Conservation (phyloP, 2,797 vertebrate genomes). For the Glossophaga mutica region DNA sequence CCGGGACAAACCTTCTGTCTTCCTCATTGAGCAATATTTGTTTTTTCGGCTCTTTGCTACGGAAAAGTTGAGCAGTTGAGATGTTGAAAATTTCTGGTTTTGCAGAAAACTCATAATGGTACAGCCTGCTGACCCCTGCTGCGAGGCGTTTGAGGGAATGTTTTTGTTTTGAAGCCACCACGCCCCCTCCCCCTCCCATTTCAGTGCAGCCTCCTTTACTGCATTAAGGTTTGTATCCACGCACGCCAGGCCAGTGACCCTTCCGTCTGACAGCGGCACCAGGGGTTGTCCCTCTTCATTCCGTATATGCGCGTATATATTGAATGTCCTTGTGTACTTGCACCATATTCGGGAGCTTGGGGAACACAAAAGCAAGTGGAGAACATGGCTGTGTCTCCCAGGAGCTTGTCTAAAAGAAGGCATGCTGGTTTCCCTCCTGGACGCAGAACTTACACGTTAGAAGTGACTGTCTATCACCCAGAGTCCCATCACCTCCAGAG, state of each 20-base stretch:
- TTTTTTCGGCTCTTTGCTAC: neutral
- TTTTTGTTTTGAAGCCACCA: neutral
- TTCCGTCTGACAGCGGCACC: neutral
- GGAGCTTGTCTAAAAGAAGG: neutral
- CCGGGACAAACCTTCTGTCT: neutral
- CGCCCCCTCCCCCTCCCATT: neutral
- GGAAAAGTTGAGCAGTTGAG: neutral
- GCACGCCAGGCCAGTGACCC: neutral
- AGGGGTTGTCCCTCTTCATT: neutral
- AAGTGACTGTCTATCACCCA: neutral
- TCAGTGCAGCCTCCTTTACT: neutral
- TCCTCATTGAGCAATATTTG: neutral
- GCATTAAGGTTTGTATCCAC: neutral
- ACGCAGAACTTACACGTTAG: neutral
- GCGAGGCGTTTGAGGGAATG: neutral
- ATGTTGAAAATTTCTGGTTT: neutral
- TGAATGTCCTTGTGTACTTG: neutral
- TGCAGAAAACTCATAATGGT: neutral
- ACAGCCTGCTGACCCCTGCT: neutral
- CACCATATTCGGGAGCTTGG: neutral
- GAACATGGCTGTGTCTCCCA: neutral
- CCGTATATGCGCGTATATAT: neutral
- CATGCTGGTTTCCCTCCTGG: neutral
- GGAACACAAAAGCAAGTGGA: neutral
- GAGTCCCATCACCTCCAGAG: neutral